Percentiles rank a stretch among this genome's conserved stretches.
phyloP scores from a whole-genome alignment of 2,888 invertebrate genomes.

The Epinotia demarniana region DNA sequence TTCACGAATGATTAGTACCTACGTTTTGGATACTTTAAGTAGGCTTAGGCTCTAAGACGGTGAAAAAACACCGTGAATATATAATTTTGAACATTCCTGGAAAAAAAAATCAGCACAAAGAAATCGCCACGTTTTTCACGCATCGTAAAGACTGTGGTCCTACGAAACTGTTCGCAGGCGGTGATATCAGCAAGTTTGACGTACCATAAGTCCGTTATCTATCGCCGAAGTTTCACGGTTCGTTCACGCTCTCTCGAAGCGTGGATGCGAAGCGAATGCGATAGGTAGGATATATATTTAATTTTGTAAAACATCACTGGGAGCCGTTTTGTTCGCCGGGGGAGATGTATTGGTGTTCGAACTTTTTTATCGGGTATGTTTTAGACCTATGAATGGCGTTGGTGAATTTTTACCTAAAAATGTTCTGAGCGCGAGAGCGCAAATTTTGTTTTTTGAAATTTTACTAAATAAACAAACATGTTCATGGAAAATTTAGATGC shows the following conservation, averaged over 20 bases:
- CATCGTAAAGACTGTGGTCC: conserved; percentile 4
- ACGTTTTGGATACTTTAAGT: too few species aligned
- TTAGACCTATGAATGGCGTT: background rate
- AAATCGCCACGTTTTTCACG: background rate
- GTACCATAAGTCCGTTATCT: conserved; percentile 29
- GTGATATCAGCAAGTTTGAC: conserved; percentile 31
- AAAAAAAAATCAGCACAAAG: background rate
- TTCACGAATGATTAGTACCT: too few species aligned
- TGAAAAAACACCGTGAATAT: too few species aligned
- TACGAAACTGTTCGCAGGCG: background rate
- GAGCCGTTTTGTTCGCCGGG: conserved; percentile 1
- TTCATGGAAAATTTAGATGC: too few species aligned
- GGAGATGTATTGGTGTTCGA: background rate
- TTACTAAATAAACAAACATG: too few species aligned
- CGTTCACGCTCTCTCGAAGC: conserved; percentile 8
- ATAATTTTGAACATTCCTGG: too few species aligned
- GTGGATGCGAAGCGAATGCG: conserved; percentile 1
- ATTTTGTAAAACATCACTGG: background rate
- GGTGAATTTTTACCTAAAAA: background rate
- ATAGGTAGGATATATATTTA: conserved; percentile 1
- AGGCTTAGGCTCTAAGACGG: too few species aligned
- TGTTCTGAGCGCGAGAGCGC: background rate
- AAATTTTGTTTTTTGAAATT: background rate
- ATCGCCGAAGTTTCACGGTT: conserved; percentile 28
- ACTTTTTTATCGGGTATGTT: conserved; percentile 1